These are phyloP conservation scores for Corvus cornix DNA, from an alignment of 2,113 vertebrate genomes.

Conservation along the genomic window DNA sequence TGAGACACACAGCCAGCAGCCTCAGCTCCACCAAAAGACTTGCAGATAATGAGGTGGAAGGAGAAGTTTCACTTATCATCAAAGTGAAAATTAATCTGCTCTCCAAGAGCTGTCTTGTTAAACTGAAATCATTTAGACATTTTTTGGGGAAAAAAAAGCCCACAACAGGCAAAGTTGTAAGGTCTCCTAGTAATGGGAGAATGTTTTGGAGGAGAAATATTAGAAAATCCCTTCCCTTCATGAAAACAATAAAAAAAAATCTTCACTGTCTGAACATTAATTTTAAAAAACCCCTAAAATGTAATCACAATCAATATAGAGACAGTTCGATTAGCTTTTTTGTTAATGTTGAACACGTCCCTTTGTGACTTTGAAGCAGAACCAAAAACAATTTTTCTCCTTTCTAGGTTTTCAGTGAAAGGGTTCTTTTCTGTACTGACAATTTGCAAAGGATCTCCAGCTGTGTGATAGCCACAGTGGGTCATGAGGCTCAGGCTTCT, in stretches of 20 bases:
- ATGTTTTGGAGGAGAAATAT: background rate
- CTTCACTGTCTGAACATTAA: background rate
- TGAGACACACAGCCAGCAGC: background rate
- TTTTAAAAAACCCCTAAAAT: background rate
- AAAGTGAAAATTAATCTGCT: background rate
- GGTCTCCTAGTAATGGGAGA: background rate
- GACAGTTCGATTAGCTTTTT: background rate
- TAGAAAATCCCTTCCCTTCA: background rate
- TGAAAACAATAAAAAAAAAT: fast-evolving
- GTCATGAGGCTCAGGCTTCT: background rate
- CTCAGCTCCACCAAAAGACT: background rate
- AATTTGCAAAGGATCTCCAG: background rate
- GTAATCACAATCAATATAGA: background rate
- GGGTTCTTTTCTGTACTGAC: background rate
- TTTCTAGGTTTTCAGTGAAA: background rate
- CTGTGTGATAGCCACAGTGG: background rate
- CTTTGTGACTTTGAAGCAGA: background rate
- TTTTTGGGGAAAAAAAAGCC: fast-evolving
- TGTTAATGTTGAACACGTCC: fast-evolving
- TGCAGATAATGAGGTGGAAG: background rate
- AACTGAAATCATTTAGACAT: background rate
- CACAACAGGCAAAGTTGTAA: background rate
- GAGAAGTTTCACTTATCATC: background rate
- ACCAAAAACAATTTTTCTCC: background rate
- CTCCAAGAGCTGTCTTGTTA: background rate